Conservation (phyloP, 2,113 vertebrate genomes). For the Neoarius graeffei region DNA sequence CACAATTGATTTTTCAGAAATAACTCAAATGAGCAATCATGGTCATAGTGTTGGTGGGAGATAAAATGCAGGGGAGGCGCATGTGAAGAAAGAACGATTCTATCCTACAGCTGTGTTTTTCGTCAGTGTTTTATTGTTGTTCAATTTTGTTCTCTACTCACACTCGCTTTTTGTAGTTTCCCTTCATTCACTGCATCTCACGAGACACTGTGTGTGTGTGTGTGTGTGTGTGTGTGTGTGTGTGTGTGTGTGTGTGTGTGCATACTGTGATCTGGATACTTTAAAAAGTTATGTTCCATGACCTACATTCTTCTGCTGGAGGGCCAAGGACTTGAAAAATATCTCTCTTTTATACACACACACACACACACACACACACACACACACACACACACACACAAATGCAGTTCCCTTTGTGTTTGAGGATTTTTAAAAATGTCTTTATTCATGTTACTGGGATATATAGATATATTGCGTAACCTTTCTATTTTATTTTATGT, state of each 20-base stretch:
- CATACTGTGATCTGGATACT: constrained; percentile 50
- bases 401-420: not conserved
- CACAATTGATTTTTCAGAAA: not conserved
- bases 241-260: constrained; percentile 9
- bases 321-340: constrained; percentile 36
- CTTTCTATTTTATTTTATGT: not conserved
- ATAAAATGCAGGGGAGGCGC: no score
- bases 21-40: not conserved
- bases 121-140: not conserved
- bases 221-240: not conserved
- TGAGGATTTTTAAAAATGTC: not conserved
- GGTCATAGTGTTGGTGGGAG: no score
- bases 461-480: not conserved
- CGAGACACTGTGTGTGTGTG: not conserved
- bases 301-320: constrained; percentile 54
- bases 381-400: not conserved
- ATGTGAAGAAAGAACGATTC: no score
- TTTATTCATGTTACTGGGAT: not conserved
- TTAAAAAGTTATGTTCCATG: constrained; percentile 50
- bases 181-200: constrained; percentile 8
- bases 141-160: not conserved
- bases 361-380: no score
- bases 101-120: not conserved
- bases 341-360: not conserved
- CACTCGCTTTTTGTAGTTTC: constrained; percentile 1